Conservation (phyloP, 2,113 vertebrate species). For the Rhabdornis inornatus region DNA sequence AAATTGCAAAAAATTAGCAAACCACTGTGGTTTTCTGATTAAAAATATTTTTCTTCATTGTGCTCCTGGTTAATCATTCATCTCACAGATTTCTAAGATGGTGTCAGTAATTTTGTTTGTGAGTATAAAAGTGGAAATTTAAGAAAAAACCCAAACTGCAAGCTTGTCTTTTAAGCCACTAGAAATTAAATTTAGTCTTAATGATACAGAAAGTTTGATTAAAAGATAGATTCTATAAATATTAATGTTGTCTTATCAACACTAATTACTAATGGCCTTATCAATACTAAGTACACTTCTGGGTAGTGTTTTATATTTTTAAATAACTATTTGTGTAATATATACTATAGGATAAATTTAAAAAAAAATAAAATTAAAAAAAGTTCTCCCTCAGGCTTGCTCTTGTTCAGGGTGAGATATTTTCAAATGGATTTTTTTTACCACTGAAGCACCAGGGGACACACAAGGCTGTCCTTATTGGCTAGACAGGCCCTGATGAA, state of each 20-base stretch:
- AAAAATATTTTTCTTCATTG: background rate
- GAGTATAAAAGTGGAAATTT: background rate
- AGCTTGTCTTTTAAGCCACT: background rate
- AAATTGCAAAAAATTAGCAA: no score
- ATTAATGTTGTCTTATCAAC: background rate
- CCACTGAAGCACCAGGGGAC: background rate
- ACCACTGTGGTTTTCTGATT: background rate
- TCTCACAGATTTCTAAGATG: background rate
- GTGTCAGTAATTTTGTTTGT: background rate
- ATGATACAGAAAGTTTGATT: background rate
- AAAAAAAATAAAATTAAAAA: no score
- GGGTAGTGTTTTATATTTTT: background rate
- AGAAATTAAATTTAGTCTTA: background rate
- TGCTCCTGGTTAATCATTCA: background rate
- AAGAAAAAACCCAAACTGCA: background rate
- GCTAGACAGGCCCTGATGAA: background rate
- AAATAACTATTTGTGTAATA: background rate
- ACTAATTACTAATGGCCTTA: background rate
- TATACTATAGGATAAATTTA: background rate
- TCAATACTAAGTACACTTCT: background rate
- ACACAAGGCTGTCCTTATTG: background rate
- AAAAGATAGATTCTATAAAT: background rate
- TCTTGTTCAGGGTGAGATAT: background rate
- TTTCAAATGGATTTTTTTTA: background rate
- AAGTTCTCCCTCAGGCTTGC: background rate